These are phyloP conservation scores for Psittacula echo DNA, from an alignment of 2,797 vertebrate species.

Conservation along the genomic window DNA sequence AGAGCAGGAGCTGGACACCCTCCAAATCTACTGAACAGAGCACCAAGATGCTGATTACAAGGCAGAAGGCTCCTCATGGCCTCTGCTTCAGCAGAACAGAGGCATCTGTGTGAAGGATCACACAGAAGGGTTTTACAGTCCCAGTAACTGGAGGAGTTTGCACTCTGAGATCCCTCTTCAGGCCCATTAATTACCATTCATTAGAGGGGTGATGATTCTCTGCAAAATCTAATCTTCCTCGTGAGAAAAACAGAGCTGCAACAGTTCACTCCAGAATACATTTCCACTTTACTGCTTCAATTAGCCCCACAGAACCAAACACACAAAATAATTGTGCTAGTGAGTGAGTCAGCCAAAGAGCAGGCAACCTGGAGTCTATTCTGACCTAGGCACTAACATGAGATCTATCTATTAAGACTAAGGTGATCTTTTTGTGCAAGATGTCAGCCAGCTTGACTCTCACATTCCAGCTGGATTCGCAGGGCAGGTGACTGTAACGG, in stretches of 20 bases:
- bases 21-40: conserved; percentile 35
- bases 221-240: conserved; percentile 33
- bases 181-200: conserved; percentile 26
- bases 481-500: neutral
- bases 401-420: neutral
- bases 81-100: neutral
- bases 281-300: neutral
- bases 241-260: conserved; percentile 5
- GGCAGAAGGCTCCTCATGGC: neutral
- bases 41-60: conserved; percentile 2
- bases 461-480: neutral
- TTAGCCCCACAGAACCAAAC: neutral
- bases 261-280: neutral
- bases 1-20: conserved; percentile 9
- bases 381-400: neutral
- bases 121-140: conserved; percentile 30
- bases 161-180: neutral
- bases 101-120: conserved; percentile 36
- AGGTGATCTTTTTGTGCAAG: neutral
- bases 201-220: conserved; percentile 25
- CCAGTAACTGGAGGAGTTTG: neutral
- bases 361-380: neutral
- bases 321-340: neutral
- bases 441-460: neutral
- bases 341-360: neutral